These are phyloP conservation scores for Malurus alboscapulatus DNA, from an alignment of 2,113 vertebrate species.

Conservation along the genomic window DNA sequence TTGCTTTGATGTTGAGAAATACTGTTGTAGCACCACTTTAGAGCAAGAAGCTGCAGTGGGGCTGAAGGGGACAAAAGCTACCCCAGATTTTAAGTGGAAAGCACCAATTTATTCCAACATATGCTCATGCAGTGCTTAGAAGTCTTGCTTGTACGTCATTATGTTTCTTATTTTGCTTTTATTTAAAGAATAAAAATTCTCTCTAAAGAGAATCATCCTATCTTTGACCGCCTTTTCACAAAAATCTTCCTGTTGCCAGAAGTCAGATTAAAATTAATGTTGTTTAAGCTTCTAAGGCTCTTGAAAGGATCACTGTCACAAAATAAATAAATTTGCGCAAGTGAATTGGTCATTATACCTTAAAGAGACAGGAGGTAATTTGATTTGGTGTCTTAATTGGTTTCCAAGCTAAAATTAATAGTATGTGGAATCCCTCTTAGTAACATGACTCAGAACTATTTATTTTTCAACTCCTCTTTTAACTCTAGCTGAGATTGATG, in stretches of 20 bases:
- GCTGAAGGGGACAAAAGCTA: background rate
- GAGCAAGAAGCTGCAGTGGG: background rate
- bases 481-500: slow-evolving; percentile 71
- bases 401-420: slow-evolving; percentile 65
- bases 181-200: background rate
- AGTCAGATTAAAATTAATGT: background rate
- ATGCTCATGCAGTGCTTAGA: background rate
- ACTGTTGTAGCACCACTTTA: accelerated
- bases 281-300: background rate
- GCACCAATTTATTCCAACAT: background rate
- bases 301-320: background rate
- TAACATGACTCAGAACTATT: slow-evolving; percentile 39
- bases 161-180: background rate
- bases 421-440: slow-evolving; percentile 63
- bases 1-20: background rate
- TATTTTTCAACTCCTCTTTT: slow-evolving; percentile 65
- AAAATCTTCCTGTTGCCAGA: slow-evolving; percentile 10
- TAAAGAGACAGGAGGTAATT: slow-evolving; percentile 2
- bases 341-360: slow-evolving; percentile 2
- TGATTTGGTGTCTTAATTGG: slow-evolving; percentile 70
- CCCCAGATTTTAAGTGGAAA: background rate
- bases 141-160: background rate
- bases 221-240: background rate
- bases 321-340: slow-evolving; percentile 47
- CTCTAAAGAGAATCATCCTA: background rate